phyloP scores from a whole-genome alignment of 2,888 invertebrate genomes.

The Ariolimax columbianus region DNA sequence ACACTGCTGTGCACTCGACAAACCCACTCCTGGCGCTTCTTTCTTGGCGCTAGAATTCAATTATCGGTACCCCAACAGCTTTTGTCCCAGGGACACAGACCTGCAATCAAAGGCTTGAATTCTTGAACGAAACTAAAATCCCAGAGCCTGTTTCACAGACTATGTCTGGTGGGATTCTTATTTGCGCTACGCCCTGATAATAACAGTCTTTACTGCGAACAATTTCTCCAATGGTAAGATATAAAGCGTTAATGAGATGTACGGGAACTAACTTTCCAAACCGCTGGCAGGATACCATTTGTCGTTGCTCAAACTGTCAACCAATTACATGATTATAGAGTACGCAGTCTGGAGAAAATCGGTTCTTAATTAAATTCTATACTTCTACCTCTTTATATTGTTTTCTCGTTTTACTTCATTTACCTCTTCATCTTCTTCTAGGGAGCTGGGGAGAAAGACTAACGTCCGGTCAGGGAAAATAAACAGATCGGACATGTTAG shows the following conservation, averaged over 20 bases:
- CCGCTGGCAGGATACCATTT: background rate
- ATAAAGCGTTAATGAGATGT: conserved; percentile 34
- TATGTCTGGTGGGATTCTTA: conserved; percentile 30
- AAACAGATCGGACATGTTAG: too few relatives aligned
- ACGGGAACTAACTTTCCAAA: background rate
- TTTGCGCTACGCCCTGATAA: conserved; percentile 37
- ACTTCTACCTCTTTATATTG: too few relatives aligned
- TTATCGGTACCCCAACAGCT: conserved; percentile 17
- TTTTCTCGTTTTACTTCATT: too few relatives aligned
- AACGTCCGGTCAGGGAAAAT: too few relatives aligned
- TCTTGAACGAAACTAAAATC: background rate
- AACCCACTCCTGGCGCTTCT: conserved; percentile 18
- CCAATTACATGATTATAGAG: background rate
- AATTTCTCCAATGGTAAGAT: conserved; percentile 4
- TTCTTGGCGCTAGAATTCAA: conserved; percentile 10
- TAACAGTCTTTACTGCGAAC: conserved; percentile 14
- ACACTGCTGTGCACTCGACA: conserved; percentile 19
- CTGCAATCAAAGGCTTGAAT: conserved; percentile 28
- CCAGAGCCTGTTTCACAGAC: background rate
- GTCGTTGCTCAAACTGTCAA: background rate
- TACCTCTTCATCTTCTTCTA: too few relatives aligned
- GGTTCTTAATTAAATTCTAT: too few relatives aligned
- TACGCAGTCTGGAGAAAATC: background rate
- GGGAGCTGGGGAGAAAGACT: too few relatives aligned
- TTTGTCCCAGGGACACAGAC: conserved; percentile 30